Evolutionary conservation across 2,113 vertebrate species (phyloP).

Genomic region (Trematocara nigrifrons): DNA sequence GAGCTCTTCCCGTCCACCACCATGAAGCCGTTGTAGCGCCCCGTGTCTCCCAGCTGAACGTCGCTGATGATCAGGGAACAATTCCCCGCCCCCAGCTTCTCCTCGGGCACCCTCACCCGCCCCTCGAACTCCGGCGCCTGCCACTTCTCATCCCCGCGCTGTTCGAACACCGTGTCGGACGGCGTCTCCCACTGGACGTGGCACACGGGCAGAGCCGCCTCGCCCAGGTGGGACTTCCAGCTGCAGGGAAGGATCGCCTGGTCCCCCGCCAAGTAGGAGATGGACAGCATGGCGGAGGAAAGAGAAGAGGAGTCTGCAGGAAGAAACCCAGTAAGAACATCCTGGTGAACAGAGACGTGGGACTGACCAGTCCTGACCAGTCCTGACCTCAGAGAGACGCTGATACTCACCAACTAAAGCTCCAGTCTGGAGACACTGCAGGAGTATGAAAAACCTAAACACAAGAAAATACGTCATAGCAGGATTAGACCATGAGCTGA

Average conservation of each 20-base stretch:
- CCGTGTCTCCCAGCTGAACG: constrained; percentile 53
- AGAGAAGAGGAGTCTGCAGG: constrained; percentile 15
- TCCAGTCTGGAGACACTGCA: neutral
- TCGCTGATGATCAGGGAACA: constrained; percentile 65
- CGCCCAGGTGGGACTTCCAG: neutral
- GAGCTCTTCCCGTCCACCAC: constrained; percentile 1
- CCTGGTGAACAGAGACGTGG: neutral
- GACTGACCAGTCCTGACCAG: neutral
- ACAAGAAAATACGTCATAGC: neutral
- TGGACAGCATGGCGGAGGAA: neutral
- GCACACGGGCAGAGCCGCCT: rapidly evolving
- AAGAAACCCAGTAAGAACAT: neutral
- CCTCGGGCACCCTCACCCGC: constrained; percentile 25
- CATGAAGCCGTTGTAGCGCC: constrained; percentile 66
- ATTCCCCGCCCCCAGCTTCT: constrained; percentile 44
- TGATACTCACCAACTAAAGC: constrained; percentile 39
- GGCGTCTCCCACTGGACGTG: constrained; percentile 59
- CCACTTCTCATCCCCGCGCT: constrained; percentile 7
- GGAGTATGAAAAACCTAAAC: neutral
- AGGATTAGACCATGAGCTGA: rapidly evolving
- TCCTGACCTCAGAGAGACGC: rapidly evolving
- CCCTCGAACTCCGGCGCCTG: constrained; percentile 11
- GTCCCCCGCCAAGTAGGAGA: constrained; percentile 33
- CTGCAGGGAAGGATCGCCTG: constrained; percentile 61
- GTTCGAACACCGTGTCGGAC: constrained; percentile 33